These are phyloP conservation scores for Pherbina coryleti DNA, from an alignment of 2,888 invertebrate genomes.

Conservation along the genomic window DNA sequence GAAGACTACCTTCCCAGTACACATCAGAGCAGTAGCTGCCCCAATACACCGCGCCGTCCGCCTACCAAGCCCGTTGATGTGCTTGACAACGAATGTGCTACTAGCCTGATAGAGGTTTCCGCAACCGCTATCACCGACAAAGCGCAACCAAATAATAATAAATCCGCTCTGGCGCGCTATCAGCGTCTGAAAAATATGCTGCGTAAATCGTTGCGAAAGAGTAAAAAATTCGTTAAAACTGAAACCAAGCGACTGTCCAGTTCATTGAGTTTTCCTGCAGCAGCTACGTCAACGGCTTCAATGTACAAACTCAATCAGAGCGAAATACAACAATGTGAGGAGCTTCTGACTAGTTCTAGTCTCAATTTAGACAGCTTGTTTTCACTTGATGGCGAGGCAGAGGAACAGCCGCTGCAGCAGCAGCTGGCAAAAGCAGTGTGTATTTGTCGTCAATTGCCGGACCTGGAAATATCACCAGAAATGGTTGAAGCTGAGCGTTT, in stretches of 20 bases:
- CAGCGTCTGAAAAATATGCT: conserved; percentile 62
- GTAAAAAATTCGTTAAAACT: conserved; percentile 59
- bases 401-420: conserved; percentile 55
- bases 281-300: conserved; percentile 1
- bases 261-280: conserved; percentile 46
- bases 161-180: conserved; percentile 55
- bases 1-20: neutral
- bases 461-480: conserved; percentile 70
- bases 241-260: conserved; percentile 59
- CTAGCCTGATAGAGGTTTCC: conserved; percentile 40
- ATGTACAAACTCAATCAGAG: conserved; percentile 23
- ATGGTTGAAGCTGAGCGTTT: conserved; percentile 72
- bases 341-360: conserved; percentile 29
- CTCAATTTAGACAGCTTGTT: conserved; percentile 60
- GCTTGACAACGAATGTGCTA: conserved; percentile 10
- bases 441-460: conserved; percentile 70
- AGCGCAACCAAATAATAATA: conserved; percentile 1
- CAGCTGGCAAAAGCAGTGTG: conserved; percentile 70
- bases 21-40: conserved; percentile 54
- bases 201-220: conserved; percentile 64
- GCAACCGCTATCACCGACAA: neutral
- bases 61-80: neutral
- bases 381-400: conserved; percentile 47
- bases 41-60: conserved; percentile 54
- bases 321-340: neutral